These are phyloP conservation scores for Oxyura jamaicensis DNA, from an alignment of 2,113 vertebrate genomes.

Conservation along the genomic window DNA sequence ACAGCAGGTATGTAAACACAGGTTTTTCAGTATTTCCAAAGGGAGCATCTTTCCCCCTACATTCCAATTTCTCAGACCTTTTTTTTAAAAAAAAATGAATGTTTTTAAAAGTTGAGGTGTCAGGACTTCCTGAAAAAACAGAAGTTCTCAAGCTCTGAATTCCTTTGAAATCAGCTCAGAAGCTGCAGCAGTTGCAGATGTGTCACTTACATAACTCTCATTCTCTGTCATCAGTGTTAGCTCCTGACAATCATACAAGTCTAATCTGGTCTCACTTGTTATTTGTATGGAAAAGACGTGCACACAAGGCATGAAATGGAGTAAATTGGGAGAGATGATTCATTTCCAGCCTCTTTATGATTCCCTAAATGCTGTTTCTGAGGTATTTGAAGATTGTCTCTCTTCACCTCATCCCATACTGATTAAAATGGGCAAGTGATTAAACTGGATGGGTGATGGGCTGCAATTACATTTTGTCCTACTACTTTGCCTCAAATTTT, in stretches of 20 bases:
- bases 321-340: neutral
- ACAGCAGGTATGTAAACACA: neutral
- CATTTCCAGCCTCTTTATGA: neutral
- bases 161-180: neutral
- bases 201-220: neutral
- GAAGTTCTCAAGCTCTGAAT: neutral
- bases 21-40: neutral
- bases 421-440: neutral
- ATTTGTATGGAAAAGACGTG: neutral
- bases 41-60: neutral
- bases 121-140: neutral
- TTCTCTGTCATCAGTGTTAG: neutral
- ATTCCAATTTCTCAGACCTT: neutral
- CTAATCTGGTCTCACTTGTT: neutral
- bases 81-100: neutral
- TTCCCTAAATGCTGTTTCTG: neutral
- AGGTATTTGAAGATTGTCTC: slow-evolving; percentile 36
- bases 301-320: neutral
- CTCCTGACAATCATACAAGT: neutral
- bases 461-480: neutral
- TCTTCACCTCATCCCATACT: neutral
- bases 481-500: neutral
- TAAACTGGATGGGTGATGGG: neutral
- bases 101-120: neutral
- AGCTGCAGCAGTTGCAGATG: neutral